A percentile compares a stretch with the other conserved stretches of the same genome.
phyloP scores from a whole-genome alignment of 1,140 invertebrate species.

The Periplaneta americana region DNA sequence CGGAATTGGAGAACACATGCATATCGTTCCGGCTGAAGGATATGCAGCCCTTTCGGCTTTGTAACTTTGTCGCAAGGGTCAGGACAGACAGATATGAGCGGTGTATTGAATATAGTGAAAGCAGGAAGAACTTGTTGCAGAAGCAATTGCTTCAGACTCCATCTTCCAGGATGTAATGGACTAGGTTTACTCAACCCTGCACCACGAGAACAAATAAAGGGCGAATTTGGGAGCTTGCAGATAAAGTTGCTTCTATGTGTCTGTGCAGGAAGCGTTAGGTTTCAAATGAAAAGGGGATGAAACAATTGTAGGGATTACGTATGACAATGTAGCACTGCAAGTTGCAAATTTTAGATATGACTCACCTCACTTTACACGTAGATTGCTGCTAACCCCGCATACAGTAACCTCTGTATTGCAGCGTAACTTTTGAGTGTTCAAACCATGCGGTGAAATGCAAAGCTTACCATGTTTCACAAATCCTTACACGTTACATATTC shows the following conservation, averaged over 20 bases:
- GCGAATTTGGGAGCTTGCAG: background rate
- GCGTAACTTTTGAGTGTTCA: background rate
- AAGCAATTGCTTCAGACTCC: background rate
- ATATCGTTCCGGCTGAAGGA: too few species aligned
- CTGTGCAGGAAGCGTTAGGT: background rate
- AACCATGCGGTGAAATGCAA: background rate
- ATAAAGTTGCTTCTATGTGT: background rate
- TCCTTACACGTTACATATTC: background rate
- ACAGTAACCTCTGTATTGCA: background rate
- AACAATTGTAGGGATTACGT: background rate
- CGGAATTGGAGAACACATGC: too few species aligned
- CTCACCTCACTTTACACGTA: too few species aligned
- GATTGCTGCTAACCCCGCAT: too few species aligned
- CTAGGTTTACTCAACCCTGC: background rate
- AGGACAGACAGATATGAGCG: background rate
- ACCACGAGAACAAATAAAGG: background rate
- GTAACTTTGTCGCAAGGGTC: background rate
- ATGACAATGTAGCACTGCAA: background rate
- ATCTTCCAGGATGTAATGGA: background rate
- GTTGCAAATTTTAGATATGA: background rate
- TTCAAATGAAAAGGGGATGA: background rate
- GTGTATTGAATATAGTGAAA: background rate
- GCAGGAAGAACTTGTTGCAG: background rate
- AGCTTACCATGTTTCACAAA: background rate
- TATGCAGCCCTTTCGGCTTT: background rate